These are phyloP conservation scores for Andrena chrysosceles DNA, from an alignment of 2,888 invertebrate genomes.

Conservation along the genomic window DNA sequence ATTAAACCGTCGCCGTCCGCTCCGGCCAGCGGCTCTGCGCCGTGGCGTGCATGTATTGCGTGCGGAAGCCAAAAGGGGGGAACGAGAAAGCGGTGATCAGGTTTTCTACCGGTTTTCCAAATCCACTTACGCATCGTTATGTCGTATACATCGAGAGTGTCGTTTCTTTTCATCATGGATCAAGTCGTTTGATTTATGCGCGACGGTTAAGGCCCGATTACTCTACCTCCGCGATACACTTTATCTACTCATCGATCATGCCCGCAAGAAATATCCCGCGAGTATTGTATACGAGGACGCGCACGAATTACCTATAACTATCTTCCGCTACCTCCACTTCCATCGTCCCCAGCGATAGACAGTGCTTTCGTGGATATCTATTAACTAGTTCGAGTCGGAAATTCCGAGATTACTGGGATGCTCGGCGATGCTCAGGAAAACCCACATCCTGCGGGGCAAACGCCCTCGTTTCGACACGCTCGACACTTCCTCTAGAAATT, in stretches of 20 bases:
- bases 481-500: not conserved
- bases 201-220: constrained; percentile 70
- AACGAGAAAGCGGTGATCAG: constrained; percentile 60
- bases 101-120: constrained; percentile 73
- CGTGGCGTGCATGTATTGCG: constrained; percentile 10
- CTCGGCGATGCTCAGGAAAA: not conserved
- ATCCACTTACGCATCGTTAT: constrained; percentile 69
- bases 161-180: constrained; percentile 64
- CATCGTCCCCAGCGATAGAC: too few species aligned
- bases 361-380: not conserved
- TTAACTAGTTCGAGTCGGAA: not conserved
- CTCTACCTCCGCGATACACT: constrained; percentile 64
- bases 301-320: not conserved
- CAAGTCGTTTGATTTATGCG: constrained; percentile 67
- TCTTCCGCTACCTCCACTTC: not conserved
- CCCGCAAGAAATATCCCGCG: constrained; percentile 34
- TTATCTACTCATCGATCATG: constrained; percentile 69
- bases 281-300: constrained; percentile 17
- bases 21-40: not conserved
- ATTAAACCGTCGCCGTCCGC: constrained; percentile 31
- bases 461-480: not conserved
- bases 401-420: not conserved
- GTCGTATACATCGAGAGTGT: constrained; percentile 58
- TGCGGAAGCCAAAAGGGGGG: constrained; percentile 13
- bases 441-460: constrained; percentile 8